phyloP scores from a whole-genome alignment of 2,888 invertebrate genomes.

The Dryomyza anilis region DNA sequence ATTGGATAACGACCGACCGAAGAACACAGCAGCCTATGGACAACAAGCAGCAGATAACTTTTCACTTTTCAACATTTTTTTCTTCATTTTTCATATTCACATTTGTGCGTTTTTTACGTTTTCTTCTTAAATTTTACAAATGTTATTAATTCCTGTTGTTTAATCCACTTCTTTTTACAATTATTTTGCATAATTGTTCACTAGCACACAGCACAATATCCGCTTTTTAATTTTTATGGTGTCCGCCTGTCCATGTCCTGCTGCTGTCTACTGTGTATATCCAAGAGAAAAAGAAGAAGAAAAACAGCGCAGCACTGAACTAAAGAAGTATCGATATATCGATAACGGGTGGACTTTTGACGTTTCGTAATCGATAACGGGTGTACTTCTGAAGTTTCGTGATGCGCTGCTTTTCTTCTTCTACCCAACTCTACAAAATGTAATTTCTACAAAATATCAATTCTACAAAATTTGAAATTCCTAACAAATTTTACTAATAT shows the following conservation, averaged over 20 bases:
- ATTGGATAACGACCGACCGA: constrained; percentile 41
- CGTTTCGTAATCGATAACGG: too few relatives aligned
- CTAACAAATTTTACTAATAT: too few relatives aligned
- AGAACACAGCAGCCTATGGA: constrained; percentile 16
- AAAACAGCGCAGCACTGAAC: too few relatives aligned
- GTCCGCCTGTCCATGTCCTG: constrained; percentile 16
- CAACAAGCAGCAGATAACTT: constrained; percentile 37
- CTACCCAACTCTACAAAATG: too few relatives aligned
- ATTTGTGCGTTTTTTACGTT: constrained; percentile 18
- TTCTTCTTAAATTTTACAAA: constrained; percentile 5
- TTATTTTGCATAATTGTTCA: constrained; percentile 15
- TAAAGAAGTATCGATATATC: too few relatives aligned
- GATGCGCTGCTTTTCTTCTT: too few relatives aligned
- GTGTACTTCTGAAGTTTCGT: too few relatives aligned
- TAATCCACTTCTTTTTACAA: constrained; percentile 10
- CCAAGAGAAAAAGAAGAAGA: too few relatives aligned
- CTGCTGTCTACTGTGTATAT: constrained; percentile 17
- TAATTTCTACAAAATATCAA: too few relatives aligned
- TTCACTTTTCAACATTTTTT: constrained; percentile 35
- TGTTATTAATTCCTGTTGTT: constrained; percentile 4
- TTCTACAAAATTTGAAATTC: too few relatives aligned
- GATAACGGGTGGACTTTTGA: too few relatives aligned
- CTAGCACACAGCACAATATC: neutral
- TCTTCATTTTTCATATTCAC: neutral
- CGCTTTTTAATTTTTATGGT: too few relatives aligned